phyloP scores from a whole-genome alignment of 2,113 vertebrate genomes.

The Talpa occidentalis region DNA sequence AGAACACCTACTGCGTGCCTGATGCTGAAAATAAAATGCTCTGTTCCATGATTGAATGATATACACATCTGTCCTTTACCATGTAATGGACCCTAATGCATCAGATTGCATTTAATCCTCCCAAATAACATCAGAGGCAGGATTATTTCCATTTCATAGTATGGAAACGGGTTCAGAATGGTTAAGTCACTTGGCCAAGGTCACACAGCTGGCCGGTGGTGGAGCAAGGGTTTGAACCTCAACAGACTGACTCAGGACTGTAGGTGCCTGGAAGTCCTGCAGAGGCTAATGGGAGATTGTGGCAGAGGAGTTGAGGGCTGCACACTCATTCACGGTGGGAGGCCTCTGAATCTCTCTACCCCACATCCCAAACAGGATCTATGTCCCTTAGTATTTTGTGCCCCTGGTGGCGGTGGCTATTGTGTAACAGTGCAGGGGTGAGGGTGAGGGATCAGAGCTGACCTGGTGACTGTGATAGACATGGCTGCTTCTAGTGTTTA shows the following conservation, averaged over 20 bases:
- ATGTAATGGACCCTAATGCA: neutral
- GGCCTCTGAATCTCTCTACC: constrained; percentile 52
- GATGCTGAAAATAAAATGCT: constrained; percentile 5
- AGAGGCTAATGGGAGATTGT: constrained; percentile 45
- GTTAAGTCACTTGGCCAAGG: constrained; percentile 45
- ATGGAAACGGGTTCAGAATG: constrained; percentile 31
- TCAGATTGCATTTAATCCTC: constrained; percentile 30
- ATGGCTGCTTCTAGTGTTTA: neutral
- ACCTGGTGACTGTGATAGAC: constrained; percentile 13
- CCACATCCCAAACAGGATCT: constrained; percentile 3
- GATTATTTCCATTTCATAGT: neutral
- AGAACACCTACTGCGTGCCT: constrained; percentile 44
- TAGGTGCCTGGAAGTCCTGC: constrained; percentile 39
- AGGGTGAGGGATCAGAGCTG: neutral
- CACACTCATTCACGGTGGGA: constrained; percentile 34
- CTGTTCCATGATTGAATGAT: neutral
- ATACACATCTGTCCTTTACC: neutral
- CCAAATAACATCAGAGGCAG: constrained; percentile 1
- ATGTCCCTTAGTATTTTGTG: constrained; percentile 36
- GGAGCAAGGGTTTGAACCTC: constrained; percentile 18
- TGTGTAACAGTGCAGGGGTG: constrained; percentile 45
- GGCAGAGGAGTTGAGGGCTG: neutral
- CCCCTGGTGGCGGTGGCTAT: neutral
- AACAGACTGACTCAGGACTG: neutral
- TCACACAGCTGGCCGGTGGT: constrained; percentile 50